Base-by-base conservation (phyloP, 2,888 invertebrate genomes). In the Melanostoma scalare region DNA sequence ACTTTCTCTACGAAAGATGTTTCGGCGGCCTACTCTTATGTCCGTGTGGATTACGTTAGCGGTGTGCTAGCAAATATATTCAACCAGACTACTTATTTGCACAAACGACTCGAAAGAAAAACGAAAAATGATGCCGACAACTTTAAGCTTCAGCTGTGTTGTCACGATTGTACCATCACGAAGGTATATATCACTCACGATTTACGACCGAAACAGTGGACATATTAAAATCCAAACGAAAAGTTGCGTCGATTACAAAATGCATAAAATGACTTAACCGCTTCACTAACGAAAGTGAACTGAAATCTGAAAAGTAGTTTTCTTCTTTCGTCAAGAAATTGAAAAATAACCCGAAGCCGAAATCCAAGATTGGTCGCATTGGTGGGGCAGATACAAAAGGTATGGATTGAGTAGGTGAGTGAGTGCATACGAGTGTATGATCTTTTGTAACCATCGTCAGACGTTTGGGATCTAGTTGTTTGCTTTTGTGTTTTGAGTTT, bases 261-360 rank as follows among this genome's bases (percentile, higher is more conserved):
- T 31, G 36, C 52, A 58, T 33, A 8, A 42, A 40, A 38, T 85
- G 86, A 86, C 88, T 88, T 87, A 85, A 87, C 87, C 76, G 82
- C 76, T 77, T 78, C 87, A 81, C 87, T 74, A 88, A 88, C 87
- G 88, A 89, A 88, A 88, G 88, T 88, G 86, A 88, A 89, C 88
- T 89, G 87, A 88, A 88, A 88, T 89, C 88, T 88, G 87, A 88
- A 88, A 87, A 87, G 58, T 85, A 73, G 85, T 87, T 88, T 87
- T 87, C 87, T 87, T 87, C 85, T 87, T 84, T 87, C 68, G 67
- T 63, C 46, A 65, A 50, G 74, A 85, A 80, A 76, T 85, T 76
- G 61, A 72, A 80, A 76, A 68, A 35, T 35, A 46, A 44, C 53
- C 55, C 61, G 46, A 44, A 61, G 56, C 53, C 48, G 31, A 71